Conservation (phyloP, 2,888 invertebrate species). For the Chrysolina americana region DNA sequence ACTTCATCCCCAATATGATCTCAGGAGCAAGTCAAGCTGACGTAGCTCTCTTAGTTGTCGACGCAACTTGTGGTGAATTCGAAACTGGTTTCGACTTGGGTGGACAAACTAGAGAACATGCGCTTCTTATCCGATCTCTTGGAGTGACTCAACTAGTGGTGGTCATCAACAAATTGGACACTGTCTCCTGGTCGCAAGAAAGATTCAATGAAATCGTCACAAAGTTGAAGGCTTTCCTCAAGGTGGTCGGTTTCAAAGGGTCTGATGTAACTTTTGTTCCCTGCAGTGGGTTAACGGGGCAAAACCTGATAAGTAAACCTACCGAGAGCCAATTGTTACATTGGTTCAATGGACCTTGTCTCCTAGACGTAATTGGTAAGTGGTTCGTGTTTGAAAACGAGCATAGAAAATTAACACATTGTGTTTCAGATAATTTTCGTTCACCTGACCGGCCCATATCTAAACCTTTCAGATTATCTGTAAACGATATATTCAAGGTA, state of each 20-base stretch:
- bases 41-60: slow-evolving; percentile 95
- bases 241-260: slow-evolving; percentile 93
- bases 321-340: slow-evolving; percentile 75
- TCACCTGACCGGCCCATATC: slow-evolving; percentile 89
- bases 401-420: background rate
- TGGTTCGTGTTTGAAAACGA: background rate
- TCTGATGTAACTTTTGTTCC: slow-evolving; percentile 91
- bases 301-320: slow-evolving; percentile 85
- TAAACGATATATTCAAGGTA: slow-evolving; percentile 96
- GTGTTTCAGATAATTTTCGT: slow-evolving; percentile 80
- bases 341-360: slow-evolving; percentile 89
- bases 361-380: slow-evolving; percentile 87
- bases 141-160: slow-evolving; percentile 96
- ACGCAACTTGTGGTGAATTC: slow-evolving; percentile 97
- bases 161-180: slow-evolving; percentile 97
- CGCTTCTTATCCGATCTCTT: slow-evolving; percentile 88
- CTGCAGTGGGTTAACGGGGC: slow-evolving; percentile 96
- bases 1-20: slow-evolving; percentile 99
- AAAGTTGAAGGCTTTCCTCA: slow-evolving; percentile 87
- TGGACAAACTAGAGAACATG: slow-evolving; percentile 98
- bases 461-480: slow-evolving; percentile 92
- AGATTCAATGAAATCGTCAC: slow-evolving; percentile 91
- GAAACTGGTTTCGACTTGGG: slow-evolving; percentile 99
- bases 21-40: slow-evolving; percentile 98
- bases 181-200: slow-evolving; percentile 91